phyloP scores from a whole-genome alignment of 30 jellyfish, hydroid and myxozoan species.

The Nemopilema nomurai region DNA sequence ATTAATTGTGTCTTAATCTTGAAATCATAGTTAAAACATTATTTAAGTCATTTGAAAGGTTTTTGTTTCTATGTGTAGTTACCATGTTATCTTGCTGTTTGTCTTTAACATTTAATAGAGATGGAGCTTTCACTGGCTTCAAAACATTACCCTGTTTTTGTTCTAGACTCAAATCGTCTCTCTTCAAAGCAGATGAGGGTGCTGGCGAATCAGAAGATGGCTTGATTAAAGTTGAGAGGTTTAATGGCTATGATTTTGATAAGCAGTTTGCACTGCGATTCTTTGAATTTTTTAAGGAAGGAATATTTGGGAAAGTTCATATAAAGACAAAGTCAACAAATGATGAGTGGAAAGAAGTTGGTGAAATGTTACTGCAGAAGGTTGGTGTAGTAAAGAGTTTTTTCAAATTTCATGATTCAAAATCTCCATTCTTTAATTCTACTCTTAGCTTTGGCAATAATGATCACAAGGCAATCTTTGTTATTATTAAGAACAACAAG shows the following conservation, averaged over 20 bases:
- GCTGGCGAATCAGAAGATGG: constrained; percentile 75
- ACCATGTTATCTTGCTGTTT: not conserved
- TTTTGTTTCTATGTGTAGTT: too few species aligned
- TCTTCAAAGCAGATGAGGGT: constrained; percentile 72
- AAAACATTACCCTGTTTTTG: too few species aligned
- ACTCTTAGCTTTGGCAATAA: too few species aligned
- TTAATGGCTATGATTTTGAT: constrained; percentile 84
- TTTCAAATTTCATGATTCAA: too few species aligned
- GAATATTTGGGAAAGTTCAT: constrained; percentile 81
- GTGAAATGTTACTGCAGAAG: constrained; percentile 10
- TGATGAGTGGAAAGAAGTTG: not conserved
- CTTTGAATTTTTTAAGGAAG: constrained; percentile 38
- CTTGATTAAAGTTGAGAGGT: constrained; percentile 56
- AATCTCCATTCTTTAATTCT: too few species aligned
- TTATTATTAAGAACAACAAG: too few species aligned
- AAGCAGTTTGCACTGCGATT: constrained; percentile 84
- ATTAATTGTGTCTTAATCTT: too few species aligned
- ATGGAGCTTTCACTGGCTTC: too few species aligned
- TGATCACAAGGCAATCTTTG: too few species aligned
- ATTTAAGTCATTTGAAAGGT: too few species aligned
- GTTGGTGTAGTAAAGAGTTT: not conserved
- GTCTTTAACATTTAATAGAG: not conserved
- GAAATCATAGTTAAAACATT: too few species aligned
- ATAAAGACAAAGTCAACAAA: constrained; percentile 22
- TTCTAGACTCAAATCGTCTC: constrained; percentile 75